phyloP scores from a whole-genome alignment of 2,888 invertebrate species.

The Prenolepis imparis region DNA sequence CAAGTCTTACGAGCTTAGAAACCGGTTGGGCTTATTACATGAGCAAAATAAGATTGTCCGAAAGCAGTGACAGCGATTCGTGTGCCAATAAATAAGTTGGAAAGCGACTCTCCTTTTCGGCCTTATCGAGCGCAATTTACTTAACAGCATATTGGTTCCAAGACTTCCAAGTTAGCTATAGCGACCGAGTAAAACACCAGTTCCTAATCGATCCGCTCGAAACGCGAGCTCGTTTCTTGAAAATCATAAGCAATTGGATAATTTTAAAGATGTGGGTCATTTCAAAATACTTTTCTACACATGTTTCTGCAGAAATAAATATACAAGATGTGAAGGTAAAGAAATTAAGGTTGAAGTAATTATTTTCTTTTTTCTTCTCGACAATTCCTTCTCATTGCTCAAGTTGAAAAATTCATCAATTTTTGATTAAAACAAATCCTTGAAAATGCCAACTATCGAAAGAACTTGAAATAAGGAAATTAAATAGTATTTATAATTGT shows the following conservation, averaged over 20 bases:
- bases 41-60: constrained; percentile 66
- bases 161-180: neutral
- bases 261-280: neutral
- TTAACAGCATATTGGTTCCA: constrained; percentile 15
- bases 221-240: neutral
- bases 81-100: constrained; percentile 55
- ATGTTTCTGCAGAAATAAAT: neutral
- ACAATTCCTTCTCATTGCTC: neutral
- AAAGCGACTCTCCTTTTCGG: constrained; percentile 64
- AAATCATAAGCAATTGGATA: neutral
- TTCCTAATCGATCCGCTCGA: neutral
- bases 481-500: neutral
- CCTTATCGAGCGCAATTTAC: constrained; percentile 42
- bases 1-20: constrained; percentile 68
- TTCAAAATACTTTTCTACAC: neutral
- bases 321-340: neutral
- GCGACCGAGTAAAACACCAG: neutral
- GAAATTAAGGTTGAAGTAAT: neutral
- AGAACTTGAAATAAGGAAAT: neutral
- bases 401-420: neutral
- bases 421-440: neutral
- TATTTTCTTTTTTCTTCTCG: neutral
- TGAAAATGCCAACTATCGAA: neutral
- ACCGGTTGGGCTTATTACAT: constrained; percentile 76
- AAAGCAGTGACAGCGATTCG: constrained; percentile 54